A percentile compares a stretch with the other conserved stretches of the same genome.
These are phyloP conservation scores for Phalloptychus januarius DNA, from an alignment of 2,797 vertebrate genomes.

Conservation along the genomic window DNA sequence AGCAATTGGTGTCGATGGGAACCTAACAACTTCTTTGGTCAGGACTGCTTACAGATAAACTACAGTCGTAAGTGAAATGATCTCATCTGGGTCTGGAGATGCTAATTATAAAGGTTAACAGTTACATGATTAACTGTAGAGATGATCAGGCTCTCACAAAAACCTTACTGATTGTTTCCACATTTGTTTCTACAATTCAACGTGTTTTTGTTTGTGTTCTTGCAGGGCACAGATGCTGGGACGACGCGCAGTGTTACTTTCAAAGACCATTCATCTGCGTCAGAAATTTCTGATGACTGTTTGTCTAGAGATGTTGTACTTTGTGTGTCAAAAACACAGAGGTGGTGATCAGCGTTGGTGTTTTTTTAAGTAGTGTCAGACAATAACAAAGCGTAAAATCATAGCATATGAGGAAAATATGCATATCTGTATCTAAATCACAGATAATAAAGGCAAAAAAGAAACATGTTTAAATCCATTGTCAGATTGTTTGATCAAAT, in stretches of 20 bases:
- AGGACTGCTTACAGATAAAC: background rate
- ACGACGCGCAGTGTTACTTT: background rate
- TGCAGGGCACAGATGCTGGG: constrained; percentile 1
- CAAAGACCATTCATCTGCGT: background rate
- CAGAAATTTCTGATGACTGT: background rate
- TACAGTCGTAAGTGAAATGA: background rate
- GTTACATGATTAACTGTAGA: background rate
- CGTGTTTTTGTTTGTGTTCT: background rate
- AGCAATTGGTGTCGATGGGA: background rate
- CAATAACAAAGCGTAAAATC: background rate
- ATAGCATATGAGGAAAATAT: background rate
- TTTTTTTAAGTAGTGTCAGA: background rate
- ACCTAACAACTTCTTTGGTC: background rate
- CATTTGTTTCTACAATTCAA: background rate
- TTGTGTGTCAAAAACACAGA: background rate
- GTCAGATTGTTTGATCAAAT: background rate
- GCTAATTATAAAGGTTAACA: background rate
- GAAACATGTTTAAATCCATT: background rate
- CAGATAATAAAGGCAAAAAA: background rate
- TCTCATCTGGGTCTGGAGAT: background rate
- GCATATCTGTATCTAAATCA: background rate
- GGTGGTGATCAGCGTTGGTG: background rate
- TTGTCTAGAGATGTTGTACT: background rate
- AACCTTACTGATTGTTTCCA: background rate
- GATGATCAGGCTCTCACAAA: background rate